Evolutionary conservation across 2,888 invertebrate genomes (phyloP).

Genomic region (Ormyrus nitidulus): DNA sequence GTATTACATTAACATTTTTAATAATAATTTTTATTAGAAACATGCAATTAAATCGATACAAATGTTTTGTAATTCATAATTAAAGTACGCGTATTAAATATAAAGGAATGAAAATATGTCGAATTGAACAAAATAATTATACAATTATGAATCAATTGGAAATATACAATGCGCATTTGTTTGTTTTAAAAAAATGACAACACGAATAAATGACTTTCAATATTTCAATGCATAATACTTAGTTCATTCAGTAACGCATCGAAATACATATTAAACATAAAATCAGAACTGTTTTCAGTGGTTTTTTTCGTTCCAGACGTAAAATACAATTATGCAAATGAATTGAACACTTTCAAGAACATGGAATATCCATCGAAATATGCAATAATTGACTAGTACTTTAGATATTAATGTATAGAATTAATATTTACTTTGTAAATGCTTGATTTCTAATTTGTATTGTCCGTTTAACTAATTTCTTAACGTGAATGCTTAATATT

Average conservation of each 20-base stretch:
- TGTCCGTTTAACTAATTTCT: neutral
- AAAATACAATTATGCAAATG: slow-evolving; percentile 12
- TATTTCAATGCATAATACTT: neutral
- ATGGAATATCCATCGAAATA: slow-evolving; percentile 13
- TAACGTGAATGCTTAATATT: too few species aligned
- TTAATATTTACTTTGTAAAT: slow-evolving; percentile 1
- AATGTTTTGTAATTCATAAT: slow-evolving; percentile 2
- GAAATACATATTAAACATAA: neutral
- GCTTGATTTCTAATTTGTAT: neutral
- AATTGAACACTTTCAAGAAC: slow-evolving; percentile 22
- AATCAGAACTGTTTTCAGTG: neutral
- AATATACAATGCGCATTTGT: neutral
- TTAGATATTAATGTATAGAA: neutral
- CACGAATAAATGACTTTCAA: slow-evolving; percentile 1
- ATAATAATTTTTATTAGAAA: slow-evolving; percentile 24
- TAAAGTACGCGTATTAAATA: neutral
- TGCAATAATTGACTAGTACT: slow-evolving; percentile 30
- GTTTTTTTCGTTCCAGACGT: neutral
- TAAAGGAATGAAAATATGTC: slow-evolving; percentile 21
- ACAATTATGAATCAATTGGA: neutral
- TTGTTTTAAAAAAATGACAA: neutral
- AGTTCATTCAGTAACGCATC: slow-evolving; percentile 7
- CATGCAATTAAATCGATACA: slow-evolving; percentile 27
- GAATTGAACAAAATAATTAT: too few species aligned
- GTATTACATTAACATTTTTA: neutral